Evolutionary conservation across 2,797 vertebrate species (phyloP).

Genomic region (Coluber constrictor): DNA sequence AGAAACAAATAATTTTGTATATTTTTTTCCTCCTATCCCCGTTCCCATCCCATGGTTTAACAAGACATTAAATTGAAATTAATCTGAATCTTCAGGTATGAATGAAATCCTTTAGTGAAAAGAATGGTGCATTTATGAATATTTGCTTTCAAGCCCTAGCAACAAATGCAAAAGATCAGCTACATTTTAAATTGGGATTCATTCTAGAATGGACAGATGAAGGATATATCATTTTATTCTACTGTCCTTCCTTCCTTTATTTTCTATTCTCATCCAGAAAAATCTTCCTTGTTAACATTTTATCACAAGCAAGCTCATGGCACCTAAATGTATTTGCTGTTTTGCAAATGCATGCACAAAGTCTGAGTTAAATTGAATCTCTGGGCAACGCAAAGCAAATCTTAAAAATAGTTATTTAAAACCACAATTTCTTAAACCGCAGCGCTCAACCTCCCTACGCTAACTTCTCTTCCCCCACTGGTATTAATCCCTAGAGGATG

Average conservation of each 20-base stretch:
- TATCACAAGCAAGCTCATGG: not conserved
- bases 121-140: not conserved
- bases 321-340: not conserved
- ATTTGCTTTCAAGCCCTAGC: not conserved
- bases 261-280: not conserved
- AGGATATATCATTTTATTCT: not conserved
- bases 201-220: not conserved
- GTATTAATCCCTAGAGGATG: not conserved
- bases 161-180: not conserved
- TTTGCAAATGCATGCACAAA: not conserved
- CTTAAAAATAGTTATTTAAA: not conserved
- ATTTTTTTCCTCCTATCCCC: not conserved
- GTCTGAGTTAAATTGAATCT: not conserved
- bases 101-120: not conserved
- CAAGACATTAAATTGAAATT: not conserved
- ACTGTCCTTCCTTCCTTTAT: not conserved
- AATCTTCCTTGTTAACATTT: not conserved
- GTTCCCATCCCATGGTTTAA: not conserved
- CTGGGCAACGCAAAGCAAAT: not conserved
- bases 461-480: not conserved
- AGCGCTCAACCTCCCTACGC: not conserved
- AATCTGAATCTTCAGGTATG: not conserved
- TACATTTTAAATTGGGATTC: not conserved
- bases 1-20: not conserved
- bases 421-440: not conserved